phyloP scores from a whole-genome alignment of 2,797 vertebrate genomes.

The Acropternis orthonyx region DNA sequence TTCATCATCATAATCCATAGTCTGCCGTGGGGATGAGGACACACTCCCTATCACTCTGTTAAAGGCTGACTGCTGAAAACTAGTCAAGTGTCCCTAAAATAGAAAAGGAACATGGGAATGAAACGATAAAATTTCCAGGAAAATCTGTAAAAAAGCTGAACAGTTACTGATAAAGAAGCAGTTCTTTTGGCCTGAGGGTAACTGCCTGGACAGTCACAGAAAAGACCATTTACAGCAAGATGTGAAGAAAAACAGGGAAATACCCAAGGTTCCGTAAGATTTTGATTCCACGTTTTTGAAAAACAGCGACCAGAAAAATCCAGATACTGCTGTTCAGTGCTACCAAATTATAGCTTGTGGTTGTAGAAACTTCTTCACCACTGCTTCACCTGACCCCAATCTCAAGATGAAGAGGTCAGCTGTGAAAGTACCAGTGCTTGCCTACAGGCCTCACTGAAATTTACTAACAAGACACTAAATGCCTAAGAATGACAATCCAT shows the following conservation, averaged over 20 bases:
- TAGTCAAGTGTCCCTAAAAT: constrained; percentile 92
- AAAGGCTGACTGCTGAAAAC: constrained; percentile 96
- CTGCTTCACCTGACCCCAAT: background rate
- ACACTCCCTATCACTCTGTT: constrained; percentile 83
- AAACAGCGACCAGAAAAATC: background rate
- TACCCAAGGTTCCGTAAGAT: background rate
- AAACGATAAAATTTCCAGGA: background rate
- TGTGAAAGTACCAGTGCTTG: background rate
- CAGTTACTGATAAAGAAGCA: background rate
- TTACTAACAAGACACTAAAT: background rate
- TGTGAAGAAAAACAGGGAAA: background rate
- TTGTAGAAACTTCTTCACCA: background rate
- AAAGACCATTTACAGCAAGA: background rate
- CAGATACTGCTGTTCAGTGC: background rate
- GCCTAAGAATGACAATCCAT: background rate
- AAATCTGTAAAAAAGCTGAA: background rate
- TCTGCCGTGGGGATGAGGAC: constrained; percentile 89
- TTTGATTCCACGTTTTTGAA: background rate
- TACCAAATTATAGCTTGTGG: background rate
- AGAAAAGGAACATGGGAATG: background rate
- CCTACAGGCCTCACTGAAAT: rapidly evolving
- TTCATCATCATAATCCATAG: constrained; percentile 94
- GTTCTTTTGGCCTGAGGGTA: background rate
- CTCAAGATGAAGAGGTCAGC: background rate
- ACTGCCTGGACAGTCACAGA: background rate